Base-by-base conservation (phyloP, 2,797 vertebrate species). In the Myiotriccus ornatus region DNA sequence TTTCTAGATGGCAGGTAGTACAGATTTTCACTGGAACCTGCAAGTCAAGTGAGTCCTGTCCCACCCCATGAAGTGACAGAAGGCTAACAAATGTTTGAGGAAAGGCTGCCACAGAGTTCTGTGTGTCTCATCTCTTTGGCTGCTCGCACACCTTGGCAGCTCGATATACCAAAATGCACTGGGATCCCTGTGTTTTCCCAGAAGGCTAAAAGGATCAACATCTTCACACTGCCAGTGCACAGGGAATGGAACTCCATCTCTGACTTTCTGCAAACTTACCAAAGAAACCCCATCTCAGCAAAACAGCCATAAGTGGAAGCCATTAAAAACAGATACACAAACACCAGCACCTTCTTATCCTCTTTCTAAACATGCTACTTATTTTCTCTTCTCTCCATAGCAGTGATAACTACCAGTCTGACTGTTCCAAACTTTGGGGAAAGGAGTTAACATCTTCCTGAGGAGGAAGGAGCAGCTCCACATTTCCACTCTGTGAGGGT, bases 31-130 rank as follows among this genome's bases (percentile, higher is more conserved):
- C 41, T 5, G 10, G 44, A 86, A 56, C 44, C 52, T 87, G 57
- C 57, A 75, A 78, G 49, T 56, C 65, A 78, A 55, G 46, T 12
- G 53, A 77, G 65, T 37, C 44, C 87, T 59, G 28, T 57, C 73
- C 46, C 1, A 0, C 5, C 43, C 71, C 0, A 0, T 34, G 41
- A 56, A 2, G 4, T 17, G 79, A 67, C 12, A 3, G 39, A 44
- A 77, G 34, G 56, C 67, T 37, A 70, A 67, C 35, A 65, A 74
- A 35, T 2, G 0, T 14, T 27, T 52, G 41, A 86, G 46, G 63
- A 53, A 75, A 92, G 65, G 41, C 27, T 52, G 37, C 5, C 14
- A 46, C n/a, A 47, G 25, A 64, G 14, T 23, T 74, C 52, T 70
- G 22, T 1, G 2, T 7, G n/a, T 60, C 73, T 75, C 47, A 5